A percentile compares a stretch with the other conserved stretches of the same genome.
Conservation (phyloP, 2,888 invertebrate genomes). For the Pachydiplax longipennis region DNA sequence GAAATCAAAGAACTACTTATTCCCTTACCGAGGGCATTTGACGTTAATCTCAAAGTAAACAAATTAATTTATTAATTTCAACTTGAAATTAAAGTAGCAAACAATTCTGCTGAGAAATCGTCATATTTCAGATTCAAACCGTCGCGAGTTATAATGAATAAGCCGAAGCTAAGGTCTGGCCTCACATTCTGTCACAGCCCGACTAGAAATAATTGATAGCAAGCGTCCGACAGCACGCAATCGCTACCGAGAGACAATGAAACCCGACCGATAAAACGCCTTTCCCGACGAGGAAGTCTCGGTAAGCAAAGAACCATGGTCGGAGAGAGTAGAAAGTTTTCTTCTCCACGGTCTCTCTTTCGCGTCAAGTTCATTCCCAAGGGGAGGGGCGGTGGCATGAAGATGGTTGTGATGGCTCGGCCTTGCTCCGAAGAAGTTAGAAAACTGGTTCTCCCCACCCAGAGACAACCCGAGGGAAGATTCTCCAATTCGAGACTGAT, state of each 20-base stretch:
- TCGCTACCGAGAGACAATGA: background rate
- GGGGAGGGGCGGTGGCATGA: background rate
- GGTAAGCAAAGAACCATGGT: background rate
- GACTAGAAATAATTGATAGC: no score
- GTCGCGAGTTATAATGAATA: no score
- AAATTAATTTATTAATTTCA: no score
- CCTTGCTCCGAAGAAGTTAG: constrained; percentile 35
- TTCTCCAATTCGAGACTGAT: background rate
- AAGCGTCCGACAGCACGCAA: background rate
- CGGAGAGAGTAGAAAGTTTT: constrained; percentile 34
- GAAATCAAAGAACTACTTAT: no score
- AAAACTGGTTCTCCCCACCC: constrained; percentile 1
- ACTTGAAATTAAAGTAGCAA: no score
- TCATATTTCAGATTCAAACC: no score
- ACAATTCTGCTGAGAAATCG: no score
- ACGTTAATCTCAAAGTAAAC: no score
- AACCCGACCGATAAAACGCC: background rate
- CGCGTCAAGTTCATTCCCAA: constrained; percentile 33
- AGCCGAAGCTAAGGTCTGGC: no score
- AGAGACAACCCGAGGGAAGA: background rate
- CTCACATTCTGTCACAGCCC: no score
- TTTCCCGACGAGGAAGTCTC: background rate
- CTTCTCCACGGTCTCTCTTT: background rate
- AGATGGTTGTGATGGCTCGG: background rate
- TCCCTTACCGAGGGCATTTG: no score